Evolutionary conservation across 1,140 invertebrate species (phyloP), one percentile per base, ranked within the genome.

Genomic region (Magallana angulata): DNA sequence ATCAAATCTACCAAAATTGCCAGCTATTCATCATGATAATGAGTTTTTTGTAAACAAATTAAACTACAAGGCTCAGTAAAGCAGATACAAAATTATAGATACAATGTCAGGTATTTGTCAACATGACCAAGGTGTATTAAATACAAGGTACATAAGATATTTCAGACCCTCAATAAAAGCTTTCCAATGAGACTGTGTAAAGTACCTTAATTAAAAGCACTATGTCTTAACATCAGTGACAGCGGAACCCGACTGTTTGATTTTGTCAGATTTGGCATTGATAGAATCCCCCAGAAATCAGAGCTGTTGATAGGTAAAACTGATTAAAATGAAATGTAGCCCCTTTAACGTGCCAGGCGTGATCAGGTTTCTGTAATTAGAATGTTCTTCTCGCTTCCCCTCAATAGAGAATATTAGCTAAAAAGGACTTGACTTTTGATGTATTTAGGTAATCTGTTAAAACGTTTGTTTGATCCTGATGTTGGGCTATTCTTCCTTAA

Each of bases 241-340:
- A 30, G 68, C 68, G 18, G 68, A 76, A 76, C 9, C 24, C 30
- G 9, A 36, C 8, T 76, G 68, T 76, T 76, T 76, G 18, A 76
- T 76, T 76, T 76, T 76, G 68, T 76, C 68, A 76, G 68, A 30
- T 76, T 12, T 2, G 12, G 18, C 68, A 76, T 76, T 76, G 68
- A 30, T 76, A 36, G 18, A 30, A 62, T 30, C 18, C 11, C 14
- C 36, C 68, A 30, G 68, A 76, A 76, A 76, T 76, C 68, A 2
- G 24, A 7, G 9, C 3, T 76, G 68, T 76, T 76, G 68, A 76
- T 76, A 76, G 5, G 68, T 76, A 76, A 76, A 76, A 76, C 68
- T 76, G 68, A 76, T 76, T 76, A 76, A 76, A 76, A 76, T 76
- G 68, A 76, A 76, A 76, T 76, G 68, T 76, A 76, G 68, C 68